Evolutionary conservation across 2,797 vertebrate species (phyloP), one percentile per base, ranked within the genome.

Genomic region (Epinephelus coioides): DNA sequence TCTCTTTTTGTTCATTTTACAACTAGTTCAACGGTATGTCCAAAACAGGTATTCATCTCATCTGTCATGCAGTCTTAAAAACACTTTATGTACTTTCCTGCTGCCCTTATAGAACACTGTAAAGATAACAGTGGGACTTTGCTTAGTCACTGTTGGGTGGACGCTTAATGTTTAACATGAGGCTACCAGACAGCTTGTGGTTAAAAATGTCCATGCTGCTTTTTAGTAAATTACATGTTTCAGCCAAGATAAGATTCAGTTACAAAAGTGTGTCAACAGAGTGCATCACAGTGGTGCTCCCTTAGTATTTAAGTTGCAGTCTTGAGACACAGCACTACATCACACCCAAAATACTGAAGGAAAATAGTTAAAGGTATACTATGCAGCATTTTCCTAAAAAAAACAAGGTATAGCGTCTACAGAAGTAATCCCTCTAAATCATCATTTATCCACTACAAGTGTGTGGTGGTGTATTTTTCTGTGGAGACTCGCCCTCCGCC

Each of bases 131-230:
- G 17, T 11, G 5, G 73, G 69, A 81, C 75, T 85, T 88, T 87
- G 88, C 77, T 85, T 81, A 76, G 70, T 85, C 84, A 87, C 30
- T 51, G 21, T 61, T 66, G 60, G 72, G 78, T 73, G 50, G 63
- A 17, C 43, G 78, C 66, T 89, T 91, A 83, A 85, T 88, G 77
- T 84, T 89, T 87, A 88, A 84, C 74, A 68, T 68, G 51, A 56
- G 9, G 12, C 40, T 60, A 12, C 51, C 65, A 55, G 57, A 73
- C 27, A 50, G 30, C 10, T 19, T 74, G 76, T 61, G 77, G 69
- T 82, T 69, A 15, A 55, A 55, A 44, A 53, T 54, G 72, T 17
- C 34, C 1, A 14, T 40, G 19, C 54, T 63, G 76, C 49, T 68
- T 53, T 63, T 73, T 51, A 0, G 66, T 60, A 69, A 92, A 92